Evolutionary conservation across 2,888 invertebrate species (phyloP).

Genomic region (Steinernema scapterisci): DNA sequence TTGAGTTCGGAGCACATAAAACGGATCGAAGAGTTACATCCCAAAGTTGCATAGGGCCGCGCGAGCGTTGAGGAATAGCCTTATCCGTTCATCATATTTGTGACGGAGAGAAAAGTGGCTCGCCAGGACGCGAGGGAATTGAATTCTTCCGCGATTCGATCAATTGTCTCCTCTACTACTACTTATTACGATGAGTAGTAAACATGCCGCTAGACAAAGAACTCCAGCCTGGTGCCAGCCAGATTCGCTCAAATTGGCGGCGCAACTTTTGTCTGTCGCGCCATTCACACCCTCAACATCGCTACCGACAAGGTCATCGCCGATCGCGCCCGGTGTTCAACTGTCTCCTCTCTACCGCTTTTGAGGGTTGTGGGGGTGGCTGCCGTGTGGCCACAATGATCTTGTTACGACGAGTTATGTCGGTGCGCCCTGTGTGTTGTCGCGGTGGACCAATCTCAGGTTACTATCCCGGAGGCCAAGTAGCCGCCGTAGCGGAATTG

Average conservation of each 20-base stretch:
- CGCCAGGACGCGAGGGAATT: slow-evolving; percentile 22
- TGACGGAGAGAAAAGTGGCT: slow-evolving; percentile 24
- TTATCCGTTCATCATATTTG: slow-evolving; percentile 33
- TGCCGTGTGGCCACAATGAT: slow-evolving; percentile 18
- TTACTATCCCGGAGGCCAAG: neutral
- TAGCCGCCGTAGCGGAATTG: neutral
- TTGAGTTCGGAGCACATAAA: slow-evolving; percentile 8
- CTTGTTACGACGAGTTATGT: slow-evolving; percentile 33
- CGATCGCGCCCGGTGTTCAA: too few relatives aligned
- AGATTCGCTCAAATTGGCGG: neutral
- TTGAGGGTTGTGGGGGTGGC: slow-evolving; percentile 8
- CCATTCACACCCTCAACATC: neutral
- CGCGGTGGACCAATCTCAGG: neutral
- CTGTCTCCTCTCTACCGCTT: neutral
- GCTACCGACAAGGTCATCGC: too few relatives aligned
- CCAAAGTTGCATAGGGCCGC: slow-evolving; percentile 1
- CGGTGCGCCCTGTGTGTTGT: slow-evolving; percentile 12
- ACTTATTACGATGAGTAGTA: slow-evolving; percentile 15
- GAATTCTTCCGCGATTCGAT: slow-evolving; percentile 30
- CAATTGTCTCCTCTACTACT: slow-evolving; percentile 31
- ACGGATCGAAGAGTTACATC: neutral
- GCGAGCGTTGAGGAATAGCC: slow-evolving; percentile 19
- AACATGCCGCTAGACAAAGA: neutral
- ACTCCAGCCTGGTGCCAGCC: neutral
- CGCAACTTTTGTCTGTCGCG: neutral